Percentiles rank a stretch among this genome's conserved stretches.
Evolutionary conservation across 2,888 invertebrate species (phyloP).

Genomic region (Nectonema munidae): DNA sequence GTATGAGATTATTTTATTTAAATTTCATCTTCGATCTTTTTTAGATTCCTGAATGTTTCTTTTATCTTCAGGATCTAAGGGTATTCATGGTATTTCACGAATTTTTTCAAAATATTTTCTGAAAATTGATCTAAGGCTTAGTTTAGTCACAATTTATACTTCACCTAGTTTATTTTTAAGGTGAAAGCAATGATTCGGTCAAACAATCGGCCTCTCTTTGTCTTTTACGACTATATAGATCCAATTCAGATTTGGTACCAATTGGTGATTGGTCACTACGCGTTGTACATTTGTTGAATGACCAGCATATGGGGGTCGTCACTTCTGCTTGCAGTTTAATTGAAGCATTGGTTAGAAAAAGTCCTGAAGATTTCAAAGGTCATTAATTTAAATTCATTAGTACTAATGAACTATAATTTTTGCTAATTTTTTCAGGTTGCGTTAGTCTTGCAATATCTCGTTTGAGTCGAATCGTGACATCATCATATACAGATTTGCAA

Average conservation of each 20-base stretch:
- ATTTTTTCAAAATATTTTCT: too few relatives aligned
- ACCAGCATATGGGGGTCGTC: slow-evolving; percentile 95
- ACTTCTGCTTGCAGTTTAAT: slow-evolving; percentile 90
- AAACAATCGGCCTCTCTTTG: slow-evolving; percentile 96
- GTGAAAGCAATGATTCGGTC: slow-evolving; percentile 93
- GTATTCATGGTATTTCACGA: too few relatives aligned
- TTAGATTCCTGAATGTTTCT: too few relatives aligned
- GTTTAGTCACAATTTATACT: too few relatives aligned
- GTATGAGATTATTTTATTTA: too few relatives aligned
- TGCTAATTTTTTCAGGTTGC: too few relatives aligned
- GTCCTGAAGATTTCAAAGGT: slow-evolving; percentile 88
- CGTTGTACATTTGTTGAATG: slow-evolving; percentile 85
- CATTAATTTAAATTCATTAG: too few relatives aligned
- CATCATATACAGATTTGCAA: slow-evolving; percentile 90
- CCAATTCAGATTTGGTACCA: slow-evolving; percentile 60
- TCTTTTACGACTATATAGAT: slow-evolving; percentile 58
- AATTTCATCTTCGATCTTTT: too few relatives aligned
- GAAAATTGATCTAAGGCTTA: too few relatives aligned
- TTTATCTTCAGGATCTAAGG: too few relatives aligned
- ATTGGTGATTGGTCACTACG: slow-evolving; percentile 94
- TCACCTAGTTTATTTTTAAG: slow-evolving; percentile 24
- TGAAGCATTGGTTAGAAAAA: slow-evolving; percentile 84
- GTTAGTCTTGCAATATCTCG: slow-evolving; percentile 86
- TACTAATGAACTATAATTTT: too few relatives aligned
- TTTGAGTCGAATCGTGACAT: slow-evolving; percentile 78